Evolutionary conservation across 92 coral and sea anemone genomes (phyloP).

Genomic region (Epizoanthus fatuus): DNA sequence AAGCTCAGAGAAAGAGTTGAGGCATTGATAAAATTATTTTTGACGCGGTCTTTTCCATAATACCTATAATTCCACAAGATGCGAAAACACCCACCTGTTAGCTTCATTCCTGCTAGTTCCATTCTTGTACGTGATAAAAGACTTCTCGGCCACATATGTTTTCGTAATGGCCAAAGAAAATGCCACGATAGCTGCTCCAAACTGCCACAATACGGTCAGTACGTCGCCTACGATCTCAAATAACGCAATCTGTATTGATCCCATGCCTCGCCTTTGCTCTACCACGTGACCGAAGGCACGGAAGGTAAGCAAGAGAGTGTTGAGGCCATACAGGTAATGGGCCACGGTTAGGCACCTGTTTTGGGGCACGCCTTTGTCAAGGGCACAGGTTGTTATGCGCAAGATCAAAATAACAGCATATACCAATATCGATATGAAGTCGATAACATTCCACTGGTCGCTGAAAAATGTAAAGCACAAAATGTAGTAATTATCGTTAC

Average conservation of each 20-base stretch:
- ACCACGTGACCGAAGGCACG: slow-evolving; percentile 79
- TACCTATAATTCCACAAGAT: neutral
- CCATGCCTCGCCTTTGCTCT: slow-evolving; percentile 53
- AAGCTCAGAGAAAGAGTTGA: no score
- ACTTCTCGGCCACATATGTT: slow-evolving; percentile 64
- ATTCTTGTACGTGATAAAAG: slow-evolving; percentile 7
- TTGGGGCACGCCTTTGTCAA: slow-evolving; percentile 23
- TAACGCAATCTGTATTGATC: slow-evolving; percentile 76
- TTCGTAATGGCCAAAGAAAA: slow-evolving; percentile 82
- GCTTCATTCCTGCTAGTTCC: neutral
- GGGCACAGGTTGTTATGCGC: slow-evolving; percentile 53
- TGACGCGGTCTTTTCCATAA: no score
- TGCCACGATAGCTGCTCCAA: slow-evolving; percentile 68
- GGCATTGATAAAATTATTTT: no score
- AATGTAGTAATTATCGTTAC: no score
- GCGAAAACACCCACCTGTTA: neutral
- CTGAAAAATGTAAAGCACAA: slow-evolving; percentile 26
- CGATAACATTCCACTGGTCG: slow-evolving; percentile 76
- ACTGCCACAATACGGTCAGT: slow-evolving; percentile 68
- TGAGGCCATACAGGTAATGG: slow-evolving; percentile 73
- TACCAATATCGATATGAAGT: slow-evolving; percentile 50
- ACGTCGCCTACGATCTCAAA: slow-evolving; percentile 57
- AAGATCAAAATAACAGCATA: slow-evolving; percentile 49
- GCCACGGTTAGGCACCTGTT: slow-evolving; percentile 62
- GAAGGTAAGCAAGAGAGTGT: slow-evolving; percentile 73